phyloP scores from a whole-genome alignment of 2,113 vertebrate species.

The Fulica atra region DNA sequence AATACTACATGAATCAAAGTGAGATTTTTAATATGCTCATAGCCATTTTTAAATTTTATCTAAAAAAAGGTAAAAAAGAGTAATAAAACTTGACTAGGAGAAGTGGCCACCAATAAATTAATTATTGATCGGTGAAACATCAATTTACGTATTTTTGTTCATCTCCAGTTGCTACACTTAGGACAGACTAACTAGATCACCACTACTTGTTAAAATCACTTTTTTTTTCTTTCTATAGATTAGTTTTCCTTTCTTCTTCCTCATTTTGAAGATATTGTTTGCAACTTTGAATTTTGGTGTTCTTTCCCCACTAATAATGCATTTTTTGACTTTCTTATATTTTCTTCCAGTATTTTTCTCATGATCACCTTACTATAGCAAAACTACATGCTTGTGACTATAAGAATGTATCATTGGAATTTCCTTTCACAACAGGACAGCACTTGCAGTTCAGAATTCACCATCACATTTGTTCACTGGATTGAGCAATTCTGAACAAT shows the following conservation, averaged over 20 bases:
- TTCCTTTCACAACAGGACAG: constrained; percentile 7
- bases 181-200: neutral
- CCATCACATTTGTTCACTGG: neutral
- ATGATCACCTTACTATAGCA: neutral
- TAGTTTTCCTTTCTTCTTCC: neutral
- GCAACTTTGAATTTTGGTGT: neutral
- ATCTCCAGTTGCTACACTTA: neutral
- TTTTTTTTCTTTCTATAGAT: neutral
- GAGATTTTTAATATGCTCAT: neutral
- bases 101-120: neutral
- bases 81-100: neutral
- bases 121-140: neutral
- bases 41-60: neutral
- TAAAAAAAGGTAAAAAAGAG: neutral
- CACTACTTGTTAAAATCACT: neutral
- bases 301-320: neutral
- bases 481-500: constrained; percentile 17
- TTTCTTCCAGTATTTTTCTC: constrained; percentile 4
- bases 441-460: neutral
- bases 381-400: neutral
- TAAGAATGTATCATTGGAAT: neutral
- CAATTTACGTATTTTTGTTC: neutral
- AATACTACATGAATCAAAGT: neutral
- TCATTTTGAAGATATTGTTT: neutral
- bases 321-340: neutral